phyloP scores from a whole-genome alignment of 2,797 vertebrate genomes.

The Rousettus madagascariensis region DNA sequence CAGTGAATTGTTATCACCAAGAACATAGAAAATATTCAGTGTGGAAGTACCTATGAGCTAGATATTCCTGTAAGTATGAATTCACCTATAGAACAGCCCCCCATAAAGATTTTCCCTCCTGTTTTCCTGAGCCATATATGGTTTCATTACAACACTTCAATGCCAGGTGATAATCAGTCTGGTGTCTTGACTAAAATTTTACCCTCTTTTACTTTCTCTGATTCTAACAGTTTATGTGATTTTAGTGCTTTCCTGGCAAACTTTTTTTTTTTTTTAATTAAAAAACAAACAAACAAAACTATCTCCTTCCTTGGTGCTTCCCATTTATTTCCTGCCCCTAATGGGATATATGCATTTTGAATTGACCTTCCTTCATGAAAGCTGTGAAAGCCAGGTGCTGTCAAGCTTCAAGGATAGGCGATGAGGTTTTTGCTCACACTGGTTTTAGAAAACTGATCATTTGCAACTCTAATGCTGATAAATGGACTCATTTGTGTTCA shows the following conservation, averaged over 20 bases:
- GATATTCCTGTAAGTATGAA: neutral
- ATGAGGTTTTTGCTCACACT: conserved; percentile 41
- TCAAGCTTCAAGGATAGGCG: conserved; percentile 3
- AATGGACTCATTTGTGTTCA: conserved; percentile 70
- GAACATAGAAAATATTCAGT: conserved; percentile 23
- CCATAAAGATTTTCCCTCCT: neutral
- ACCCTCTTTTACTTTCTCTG: neutral
- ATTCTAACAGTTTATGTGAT: neutral
- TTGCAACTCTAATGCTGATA: conserved; percentile 71
- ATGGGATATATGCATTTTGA: neutral
- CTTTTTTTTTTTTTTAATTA: neutral
- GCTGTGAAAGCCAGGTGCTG: neutral
- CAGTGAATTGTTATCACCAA: neutral
- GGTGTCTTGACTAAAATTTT: neutral
- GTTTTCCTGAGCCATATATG: neutral
- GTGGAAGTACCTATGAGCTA: neutral
- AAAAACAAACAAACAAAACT: too few species aligned
- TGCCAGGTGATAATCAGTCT: neutral
- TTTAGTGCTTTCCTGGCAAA: neutral
- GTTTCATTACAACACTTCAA: neutral
- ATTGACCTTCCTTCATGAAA: neutral
- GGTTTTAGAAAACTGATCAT: conserved; percentile 58
- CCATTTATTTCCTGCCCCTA: neutral
- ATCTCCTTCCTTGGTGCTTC: neutral
- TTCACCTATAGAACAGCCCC: neutral